Evolutionary conservation across 2,113 vertebrate species (phyloP), one percentile per base, ranked within the genome.

Genomic region (Amblyopsis rosae): DNA sequence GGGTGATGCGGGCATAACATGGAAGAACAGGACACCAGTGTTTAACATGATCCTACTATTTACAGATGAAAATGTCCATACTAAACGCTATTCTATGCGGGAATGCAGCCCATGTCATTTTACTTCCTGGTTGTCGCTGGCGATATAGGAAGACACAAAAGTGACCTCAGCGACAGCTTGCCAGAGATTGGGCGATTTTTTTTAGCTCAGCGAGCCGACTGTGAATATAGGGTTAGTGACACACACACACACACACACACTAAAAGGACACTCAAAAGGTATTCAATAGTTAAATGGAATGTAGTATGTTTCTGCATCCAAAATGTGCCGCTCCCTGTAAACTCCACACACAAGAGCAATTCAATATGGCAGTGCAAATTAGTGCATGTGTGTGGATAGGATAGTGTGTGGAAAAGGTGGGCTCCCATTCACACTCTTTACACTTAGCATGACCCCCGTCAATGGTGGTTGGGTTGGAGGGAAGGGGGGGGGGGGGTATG

Each of bases 341-440:
- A 41, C 47, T 16, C 17, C 35, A 41, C 35, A 41, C 35, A 7
- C 35, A 41, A 26, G 51, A 41, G 59, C 64, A 71, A 69, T 81
- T 70, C 74, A 3, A 62, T 67, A 26, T 64, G 63, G 54, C 16
- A 33, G 60, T 77, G 69, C 66, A 82, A 80, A 47, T 67, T 26
- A 26, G 53, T 7, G 63, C 59, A 13, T 11, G 13, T 26, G 13
- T 41, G 45, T 46, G 15, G 13, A 32, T n/a, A 19, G 12, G 12
- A 17, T 10, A 45, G 46, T 16, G 19, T 12, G 62, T 53, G 12
- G 35, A 53, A 35, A 49, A 63, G 47, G 48, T 19, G 60, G 67
- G 26, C 60, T 26, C 61, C 49, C 60, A 55, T 49, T 49, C 45
- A 48, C 46, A 48, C 60, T 49, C 70, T 80, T 55, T 87, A 65